Evolutionary conservation across 2,888 invertebrate genomes (phyloP), one percentile per base, ranked within the genome.

Genomic region (Oxytorus armatus): DNA sequence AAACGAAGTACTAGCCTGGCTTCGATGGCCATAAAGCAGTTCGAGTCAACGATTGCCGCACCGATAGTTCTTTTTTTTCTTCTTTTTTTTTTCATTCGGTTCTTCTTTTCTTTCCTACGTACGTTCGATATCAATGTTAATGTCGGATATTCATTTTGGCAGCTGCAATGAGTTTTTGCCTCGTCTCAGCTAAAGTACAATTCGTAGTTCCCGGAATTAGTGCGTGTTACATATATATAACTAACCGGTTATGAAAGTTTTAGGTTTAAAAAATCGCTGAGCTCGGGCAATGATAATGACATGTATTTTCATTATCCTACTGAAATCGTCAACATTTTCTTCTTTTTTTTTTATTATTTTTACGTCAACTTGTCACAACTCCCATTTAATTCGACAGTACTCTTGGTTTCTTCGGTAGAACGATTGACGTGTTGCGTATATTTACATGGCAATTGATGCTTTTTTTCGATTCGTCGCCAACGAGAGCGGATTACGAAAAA

Each of bases 161-260:
- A 88, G 88, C 87, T 88, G 79, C 79, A 83, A 77, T 82, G 82
- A 72, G 81, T 69, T 55, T 63, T 82, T 74, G 73, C 75, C 81
- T 76, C 69, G 80, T 88, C 80, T 84, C 82, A 85, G 85, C 85
- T 78, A 83, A 85, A 86, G 87, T 87, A 87, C 84, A 87, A 87
- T 84, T 79, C 78, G 80, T 76, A 83, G 82, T 82, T 85, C 79
- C 78, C 73, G 70, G 70, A 77, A 84, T 84, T 82, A 55, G 68
- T 83, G 83, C 79, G 75, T 75, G 63, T 77, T 77, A 55, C 33
- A 82, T 72, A 83, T 51, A 51, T 74, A 81, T 49, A 59, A 69
- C 75, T 83, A 73, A 72, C 83, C 83, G 81, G 77, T 83, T 70
- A 84, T 84, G 82, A 84, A 84, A 84, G 82, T 82, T 74, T 83